phyloP scores from a whole-genome alignment of 2,888 invertebrate species.

The Microctonus aethiopoides region DNA sequence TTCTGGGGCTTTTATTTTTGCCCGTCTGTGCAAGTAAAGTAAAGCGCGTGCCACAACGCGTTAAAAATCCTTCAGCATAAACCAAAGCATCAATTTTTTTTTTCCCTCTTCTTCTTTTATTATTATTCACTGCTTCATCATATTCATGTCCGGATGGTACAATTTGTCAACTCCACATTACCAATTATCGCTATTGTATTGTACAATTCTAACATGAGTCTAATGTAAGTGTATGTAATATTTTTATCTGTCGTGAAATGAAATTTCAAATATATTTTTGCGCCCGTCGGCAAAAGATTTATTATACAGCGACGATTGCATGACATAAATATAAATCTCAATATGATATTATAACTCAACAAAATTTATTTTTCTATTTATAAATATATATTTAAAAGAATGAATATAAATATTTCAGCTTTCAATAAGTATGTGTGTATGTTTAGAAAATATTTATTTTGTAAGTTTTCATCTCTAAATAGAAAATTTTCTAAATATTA shows the following conservation, averaged over 20 bases:
- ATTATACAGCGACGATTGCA: slow-evolving; percentile 1
- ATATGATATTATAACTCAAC: background rate
- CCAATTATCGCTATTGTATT: slow-evolving; percentile 62
- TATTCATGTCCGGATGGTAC: slow-evolving; percentile 52
- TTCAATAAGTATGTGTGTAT: too few relatives aligned
- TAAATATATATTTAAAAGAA: too few relatives aligned
- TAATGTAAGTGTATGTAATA: background rate
- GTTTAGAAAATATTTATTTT: too few relatives aligned
- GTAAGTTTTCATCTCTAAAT: too few relatives aligned
- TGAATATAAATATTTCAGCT: too few relatives aligned
- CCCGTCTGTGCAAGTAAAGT: slow-evolving; percentile 31
- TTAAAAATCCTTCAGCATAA: slow-evolving; percentile 14
- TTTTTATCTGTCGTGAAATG: background rate
- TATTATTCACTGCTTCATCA: slow-evolving; percentile 3
- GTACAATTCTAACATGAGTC: slow-evolving; percentile 34
- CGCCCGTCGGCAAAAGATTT: slow-evolving; percentile 7
- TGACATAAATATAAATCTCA: background rate
- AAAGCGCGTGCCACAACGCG: slow-evolving; percentile 9
- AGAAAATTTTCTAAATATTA: background rate
- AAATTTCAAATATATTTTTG: background rate
- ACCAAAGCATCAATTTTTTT: background rate
- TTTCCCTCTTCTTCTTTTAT: background rate
- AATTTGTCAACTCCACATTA: slow-evolving; percentile 60
- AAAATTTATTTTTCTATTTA: background rate
- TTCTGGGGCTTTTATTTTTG: slow-evolving; percentile 53